Evolutionary conservation across 2,797 vertebrate species (phyloP).

Genomic region (Sibirionetta formosa): DNA sequence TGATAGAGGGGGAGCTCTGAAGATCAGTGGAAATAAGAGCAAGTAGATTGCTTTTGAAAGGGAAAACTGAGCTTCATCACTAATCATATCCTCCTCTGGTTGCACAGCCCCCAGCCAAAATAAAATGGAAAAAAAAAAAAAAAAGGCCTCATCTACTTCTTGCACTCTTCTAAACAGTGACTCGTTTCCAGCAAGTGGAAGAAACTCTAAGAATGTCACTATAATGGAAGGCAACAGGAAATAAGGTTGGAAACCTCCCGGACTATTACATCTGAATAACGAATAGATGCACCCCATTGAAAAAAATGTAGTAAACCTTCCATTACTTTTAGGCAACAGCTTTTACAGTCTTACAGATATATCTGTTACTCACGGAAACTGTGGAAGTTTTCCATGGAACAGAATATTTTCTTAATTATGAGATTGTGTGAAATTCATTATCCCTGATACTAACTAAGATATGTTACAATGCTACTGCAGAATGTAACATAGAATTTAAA

Average conservation of each 20-base stretch:
- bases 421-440: background rate
- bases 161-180: background rate
- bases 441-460: background rate
- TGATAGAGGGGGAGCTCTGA: background rate
- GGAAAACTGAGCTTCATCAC: background rate
- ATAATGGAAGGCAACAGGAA: background rate
- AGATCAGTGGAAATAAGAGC: background rate
- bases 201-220: background rate
- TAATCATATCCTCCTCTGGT: background rate
- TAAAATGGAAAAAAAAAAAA: background rate
- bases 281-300: background rate
- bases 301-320: background rate
- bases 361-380: rapidly evolving
- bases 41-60: background rate
- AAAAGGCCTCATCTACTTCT: background rate
- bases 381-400: background rate
- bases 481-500: background rate
- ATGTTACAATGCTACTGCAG: background rate
- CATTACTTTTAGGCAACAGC: background rate
- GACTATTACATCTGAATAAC: background rate
- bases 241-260: background rate
- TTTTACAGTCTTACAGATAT: background rate
- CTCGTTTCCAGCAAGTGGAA: background rate
- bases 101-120: background rate
- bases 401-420: background rate